phyloP scores from a whole-genome alignment of 2,888 invertebrate species.

The Caenorhabditis angaria region DNA sequence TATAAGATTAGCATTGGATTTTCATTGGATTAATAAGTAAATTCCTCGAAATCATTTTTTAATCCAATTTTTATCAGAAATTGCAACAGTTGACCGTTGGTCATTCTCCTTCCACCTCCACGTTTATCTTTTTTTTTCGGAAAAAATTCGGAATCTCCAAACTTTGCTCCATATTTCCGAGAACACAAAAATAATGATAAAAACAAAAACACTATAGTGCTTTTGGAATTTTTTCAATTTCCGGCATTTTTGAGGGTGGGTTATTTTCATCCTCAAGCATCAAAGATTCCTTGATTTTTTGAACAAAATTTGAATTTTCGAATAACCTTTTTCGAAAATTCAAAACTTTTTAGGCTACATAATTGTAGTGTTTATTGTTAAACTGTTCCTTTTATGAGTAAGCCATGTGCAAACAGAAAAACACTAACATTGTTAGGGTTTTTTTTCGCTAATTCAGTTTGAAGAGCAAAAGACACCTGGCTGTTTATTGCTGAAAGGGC shows the following conservation, averaged over 20 bases:
- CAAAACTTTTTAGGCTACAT: too few relatives aligned
- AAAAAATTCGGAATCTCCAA: neutral
- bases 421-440: neutral
- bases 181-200: too few relatives aligned
- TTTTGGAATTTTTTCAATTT: too few relatives aligned
- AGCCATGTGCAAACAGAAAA: neutral
- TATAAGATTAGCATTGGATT: neutral
- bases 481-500: neutral
- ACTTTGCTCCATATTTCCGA: too few relatives aligned
- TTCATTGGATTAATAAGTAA: neutral
- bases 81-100: neutral
- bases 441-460: neutral
- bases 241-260: too few relatives aligned
- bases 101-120: neutral
- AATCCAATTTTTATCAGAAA: neutral
- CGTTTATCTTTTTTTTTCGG: neutral
- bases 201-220: too few relatives aligned
- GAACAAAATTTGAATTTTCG: too few relatives aligned
- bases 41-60: neutral
- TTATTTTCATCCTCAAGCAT: too few relatives aligned
- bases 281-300: too few relatives aligned
- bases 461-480: neutral
- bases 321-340: too few relatives aligned
- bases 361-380: too few relatives aligned
- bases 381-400: conserved; percentile 4